Evolutionary conservation across 1,140 invertebrate genomes (phyloP).

Genomic region (Cepaea nemoralis): DNA sequence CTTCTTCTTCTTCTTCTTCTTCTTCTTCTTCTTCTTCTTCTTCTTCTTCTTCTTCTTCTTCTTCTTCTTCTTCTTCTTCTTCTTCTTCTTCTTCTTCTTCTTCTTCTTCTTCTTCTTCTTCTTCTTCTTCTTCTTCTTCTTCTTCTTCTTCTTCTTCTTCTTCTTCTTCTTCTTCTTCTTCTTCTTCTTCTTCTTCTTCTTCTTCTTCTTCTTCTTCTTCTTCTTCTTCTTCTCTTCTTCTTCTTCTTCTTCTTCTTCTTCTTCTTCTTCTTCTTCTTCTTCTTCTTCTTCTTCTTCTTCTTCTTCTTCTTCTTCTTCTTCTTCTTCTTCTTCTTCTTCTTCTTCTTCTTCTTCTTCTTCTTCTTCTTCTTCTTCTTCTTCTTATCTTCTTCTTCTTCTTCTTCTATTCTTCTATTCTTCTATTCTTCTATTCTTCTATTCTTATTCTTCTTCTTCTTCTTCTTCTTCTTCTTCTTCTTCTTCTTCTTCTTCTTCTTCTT

Average conservation of each 20-base stretch:
- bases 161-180: constrained; percentile 4
- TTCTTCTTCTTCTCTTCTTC: not conserved
- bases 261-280: not conserved
- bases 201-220: not conserved
- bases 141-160: constrained; percentile 10
- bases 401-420: no score
- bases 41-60: not conserved
- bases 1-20: not conserved
- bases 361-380: no score
- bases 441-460: no score
- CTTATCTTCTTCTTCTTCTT: no score
- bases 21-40: not conserved
- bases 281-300: not conserved
- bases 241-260: not conserved
- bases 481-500: constrained; percentile 26
- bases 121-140: constrained; percentile 10
- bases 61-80: constrained; percentile 10
- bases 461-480: constrained; percentile 15
- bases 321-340: constrained; percentile 2
- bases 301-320: not conserved
- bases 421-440: no score
- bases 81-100: constrained; percentile 10
- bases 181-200: not conserved
- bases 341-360: constrained; percentile 21
- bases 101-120: constrained; percentile 10